A percentile compares a stretch with the other conserved stretches of the same genome.
These are phyloP conservation scores for Sesamia nonagrioides DNA, from an alignment of 1,140 invertebrate genomes.

Conservation along the genomic window DNA sequence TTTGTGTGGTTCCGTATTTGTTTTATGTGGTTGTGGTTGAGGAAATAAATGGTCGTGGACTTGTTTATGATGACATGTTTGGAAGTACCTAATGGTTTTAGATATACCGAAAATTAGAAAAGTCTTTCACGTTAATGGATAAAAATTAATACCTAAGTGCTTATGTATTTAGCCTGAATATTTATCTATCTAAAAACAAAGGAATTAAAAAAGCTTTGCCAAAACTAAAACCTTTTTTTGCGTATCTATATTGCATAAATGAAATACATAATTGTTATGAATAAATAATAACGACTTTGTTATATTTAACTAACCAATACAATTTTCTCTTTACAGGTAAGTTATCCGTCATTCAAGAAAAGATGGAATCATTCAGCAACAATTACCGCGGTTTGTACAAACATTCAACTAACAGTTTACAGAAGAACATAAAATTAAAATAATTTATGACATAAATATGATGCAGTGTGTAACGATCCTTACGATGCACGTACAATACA, in stretches of 20 bases:
- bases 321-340: constrained; percentile 67
- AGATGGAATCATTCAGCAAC: constrained; percentile 25
- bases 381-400: constrained; percentile 49
- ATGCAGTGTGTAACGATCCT: constrained; percentile 74
- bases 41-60: neutral
- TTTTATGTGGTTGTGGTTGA: constrained; percentile 18
- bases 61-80: neutral
- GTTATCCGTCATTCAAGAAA: constrained; percentile 42
- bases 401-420: constrained; percentile 9
- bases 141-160: too few species aligned
- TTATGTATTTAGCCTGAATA: too few species aligned
- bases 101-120: too few species aligned
- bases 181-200: too few species aligned
- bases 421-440: constrained; percentile 39
- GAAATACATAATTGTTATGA: too few species aligned
- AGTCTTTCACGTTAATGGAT: too few species aligned
- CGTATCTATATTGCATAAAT: too few species aligned
- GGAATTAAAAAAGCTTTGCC: too few species aligned
- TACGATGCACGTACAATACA: constrained; percentile 81
- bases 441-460: constrained; percentile 47
- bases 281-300: too few species aligned
- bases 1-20: constrained; percentile 35
- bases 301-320: constrained; percentile 32
- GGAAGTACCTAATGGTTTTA: too few species aligned
- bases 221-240: too few species aligned